These are phyloP conservation scores for Drosophila quinaria DNA, from an alignment of 2,888 invertebrate genomes.

Conservation along the genomic window DNA sequence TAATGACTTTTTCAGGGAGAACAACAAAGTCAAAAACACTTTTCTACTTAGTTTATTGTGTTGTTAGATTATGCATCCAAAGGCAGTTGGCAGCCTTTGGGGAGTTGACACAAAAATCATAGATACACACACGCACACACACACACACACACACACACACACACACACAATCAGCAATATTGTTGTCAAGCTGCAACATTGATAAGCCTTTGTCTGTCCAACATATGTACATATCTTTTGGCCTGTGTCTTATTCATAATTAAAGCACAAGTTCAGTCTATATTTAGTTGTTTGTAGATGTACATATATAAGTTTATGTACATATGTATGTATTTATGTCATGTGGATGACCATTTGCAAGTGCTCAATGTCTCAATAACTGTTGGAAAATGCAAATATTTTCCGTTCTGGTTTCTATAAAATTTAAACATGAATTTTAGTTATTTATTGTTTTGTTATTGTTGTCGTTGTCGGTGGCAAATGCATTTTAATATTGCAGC, in stretches of 20 bases:
- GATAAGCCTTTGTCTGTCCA: conserved; percentile 48
- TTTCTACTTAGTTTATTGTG: conserved; percentile 33
- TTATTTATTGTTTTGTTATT: conserved; percentile 64
- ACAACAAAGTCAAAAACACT: conserved; percentile 10
- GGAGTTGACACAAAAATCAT: conserved; percentile 54
- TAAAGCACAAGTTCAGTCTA: conserved; percentile 26
- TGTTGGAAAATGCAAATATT: conserved; percentile 68
- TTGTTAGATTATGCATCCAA: conserved; percentile 32
- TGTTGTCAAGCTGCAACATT: conserved; percentile 46
- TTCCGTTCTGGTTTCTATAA: conserved; percentile 43
- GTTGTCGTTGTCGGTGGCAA: conserved; percentile 63
- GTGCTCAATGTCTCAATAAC: conserved; percentile 59
- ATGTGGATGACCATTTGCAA: conserved; percentile 46
- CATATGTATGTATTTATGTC: not conserved
- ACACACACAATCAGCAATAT: conserved; percentile 1
- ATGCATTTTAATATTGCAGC: conserved; percentile 78
- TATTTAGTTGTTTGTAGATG: not conserved
- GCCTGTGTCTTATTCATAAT: conserved; percentile 31
- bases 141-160: not conserved
- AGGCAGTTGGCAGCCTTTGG: conserved; percentile 23
- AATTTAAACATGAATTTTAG: conserved; percentile 79
- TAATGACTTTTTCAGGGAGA: conserved; percentile 8
- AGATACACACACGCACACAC: conserved; percentile 11
- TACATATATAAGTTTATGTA: conserved; percentile 1
- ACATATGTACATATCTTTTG: not conserved